Percentiles rank a stretch among this genome's conserved stretches.
phyloP scores from a whole-genome alignment of 2,888 invertebrate species.

The Timema podura region DNA sequence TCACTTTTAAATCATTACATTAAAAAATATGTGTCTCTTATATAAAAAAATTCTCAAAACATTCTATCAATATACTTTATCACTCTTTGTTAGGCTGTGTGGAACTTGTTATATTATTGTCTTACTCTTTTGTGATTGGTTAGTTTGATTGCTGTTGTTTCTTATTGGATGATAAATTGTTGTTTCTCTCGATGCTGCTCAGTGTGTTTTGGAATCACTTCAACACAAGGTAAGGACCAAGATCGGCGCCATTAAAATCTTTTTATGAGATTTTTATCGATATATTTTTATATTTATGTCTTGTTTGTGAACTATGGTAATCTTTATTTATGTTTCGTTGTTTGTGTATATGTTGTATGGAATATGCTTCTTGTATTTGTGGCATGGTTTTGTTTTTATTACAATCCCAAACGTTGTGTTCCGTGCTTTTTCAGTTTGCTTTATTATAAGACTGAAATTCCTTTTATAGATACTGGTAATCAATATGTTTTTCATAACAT shows the following conservation, averaged over 20 bases:
- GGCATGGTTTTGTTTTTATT: constrained; percentile 45
- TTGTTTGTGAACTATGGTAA: constrained; percentile 41
- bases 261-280: not conserved
- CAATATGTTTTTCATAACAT: no score
- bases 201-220: constrained; percentile 99
- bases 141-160: constrained; percentile 5
- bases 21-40: no score
- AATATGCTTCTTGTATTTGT: constrained; percentile 35
- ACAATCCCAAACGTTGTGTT: constrained; percentile 51
- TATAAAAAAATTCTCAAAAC: no score
- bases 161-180: constrained; percentile 17
- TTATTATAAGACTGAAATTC: constrained; percentile 30
- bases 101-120: not conserved
- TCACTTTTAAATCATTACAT: no score
- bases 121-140: constrained; percentile 8
- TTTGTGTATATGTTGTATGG: constrained; percentile 29
- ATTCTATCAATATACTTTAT: no score
- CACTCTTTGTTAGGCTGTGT: no score
- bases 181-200: constrained; percentile 61
- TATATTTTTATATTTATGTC: constrained; percentile 40
- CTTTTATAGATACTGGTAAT: no score
- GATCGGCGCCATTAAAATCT: no score
- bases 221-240: constrained; percentile 87
- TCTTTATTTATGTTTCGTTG: constrained; percentile 41
- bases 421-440: constrained; percentile 62